Evolutionary conservation across 2,113 vertebrate species (phyloP).

Genomic region (Rhinichthys klamathensis): DNA sequence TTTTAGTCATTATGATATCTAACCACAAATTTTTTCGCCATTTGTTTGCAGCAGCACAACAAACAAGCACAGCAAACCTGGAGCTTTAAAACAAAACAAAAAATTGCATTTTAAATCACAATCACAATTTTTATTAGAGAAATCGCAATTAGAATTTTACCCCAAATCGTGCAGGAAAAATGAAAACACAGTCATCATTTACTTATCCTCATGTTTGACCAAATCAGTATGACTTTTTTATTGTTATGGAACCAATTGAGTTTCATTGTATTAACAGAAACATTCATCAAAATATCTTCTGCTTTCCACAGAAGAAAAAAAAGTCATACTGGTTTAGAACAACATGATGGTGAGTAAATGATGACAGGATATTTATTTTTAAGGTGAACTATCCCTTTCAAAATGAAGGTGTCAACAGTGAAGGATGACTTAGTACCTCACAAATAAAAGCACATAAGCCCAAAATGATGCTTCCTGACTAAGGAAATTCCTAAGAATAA

Average conservation of each 20-base stretch:
- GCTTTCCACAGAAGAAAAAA: background rate
- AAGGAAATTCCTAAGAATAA: conserved; percentile 32
- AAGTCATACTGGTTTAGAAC: background rate
- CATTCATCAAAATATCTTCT: background rate
- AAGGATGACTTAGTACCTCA: background rate
- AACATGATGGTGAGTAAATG: background rate
- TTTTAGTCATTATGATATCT: background rate
- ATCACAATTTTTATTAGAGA: background rate
- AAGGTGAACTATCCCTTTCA: background rate
- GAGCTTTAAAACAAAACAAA: background rate
- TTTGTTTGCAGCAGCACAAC: background rate
- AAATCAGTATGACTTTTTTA: background rate
- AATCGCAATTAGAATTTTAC: background rate
- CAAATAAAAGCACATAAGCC: background rate
- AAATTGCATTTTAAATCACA: too few relatives aligned
- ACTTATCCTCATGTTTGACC: background rate
- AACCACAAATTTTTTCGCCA: background rate
- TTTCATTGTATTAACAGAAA: background rate
- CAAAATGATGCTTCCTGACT: conserved; percentile 13
- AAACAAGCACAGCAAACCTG: background rate
- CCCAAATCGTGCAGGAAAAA: background rate
- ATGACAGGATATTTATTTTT: background rate
- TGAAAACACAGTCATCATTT: background rate
- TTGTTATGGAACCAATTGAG: too few relatives aligned
- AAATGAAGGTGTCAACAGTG: background rate